Evolutionary conservation across 2,888 invertebrate genomes (phyloP), one percentile per base, ranked within the genome.

Genomic region (Argynnis bischoffii): DNA sequence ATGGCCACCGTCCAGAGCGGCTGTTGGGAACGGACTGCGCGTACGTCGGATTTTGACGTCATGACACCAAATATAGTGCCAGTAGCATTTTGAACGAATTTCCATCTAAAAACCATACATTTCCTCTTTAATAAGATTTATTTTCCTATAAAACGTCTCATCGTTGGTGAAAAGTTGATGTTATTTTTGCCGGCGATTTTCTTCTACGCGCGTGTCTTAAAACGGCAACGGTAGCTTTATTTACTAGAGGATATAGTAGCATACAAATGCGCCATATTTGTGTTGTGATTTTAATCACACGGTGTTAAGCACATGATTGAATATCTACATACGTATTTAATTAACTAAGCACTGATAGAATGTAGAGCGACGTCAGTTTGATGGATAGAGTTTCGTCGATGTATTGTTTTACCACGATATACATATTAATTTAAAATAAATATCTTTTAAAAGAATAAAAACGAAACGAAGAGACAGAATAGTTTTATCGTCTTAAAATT

Each of bases 111-210:
- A 56, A 15, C 16, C 63, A 66, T 26, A 47, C 31, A 65, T 65
- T 68, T 46, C 11, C 50, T 14, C 15, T 54, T 21, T 2, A 6
- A 47, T 77, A 85, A 72, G 72, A 81, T 78, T 53, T 5, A 75
- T 59, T 74, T 75, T 84, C n/a, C 72, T 56, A 11, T 79, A 76
- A 6, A 47, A 31, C 80, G 69, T 77, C 68, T 84, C 82, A 73
- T 35, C 55, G 59, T 61, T 69, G 75, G 81, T 80, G 84, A 87
- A 87, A 87, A 86, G 85, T 87, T 84, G 83, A 83, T 87, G 92
- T 91, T 92, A 92, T 92, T 92, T 92, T 91, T 85, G 90, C 89
- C 83, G 82, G 85, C 83, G 84, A 84, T 88, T 87, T 88, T 85
- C 88, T 83, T 86, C 87, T 84, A 85, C 82, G 82, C 81, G 85